Base-by-base conservation (phyloP, 2,888 invertebrate species). In the Spodoptera littoralis region DNA sequence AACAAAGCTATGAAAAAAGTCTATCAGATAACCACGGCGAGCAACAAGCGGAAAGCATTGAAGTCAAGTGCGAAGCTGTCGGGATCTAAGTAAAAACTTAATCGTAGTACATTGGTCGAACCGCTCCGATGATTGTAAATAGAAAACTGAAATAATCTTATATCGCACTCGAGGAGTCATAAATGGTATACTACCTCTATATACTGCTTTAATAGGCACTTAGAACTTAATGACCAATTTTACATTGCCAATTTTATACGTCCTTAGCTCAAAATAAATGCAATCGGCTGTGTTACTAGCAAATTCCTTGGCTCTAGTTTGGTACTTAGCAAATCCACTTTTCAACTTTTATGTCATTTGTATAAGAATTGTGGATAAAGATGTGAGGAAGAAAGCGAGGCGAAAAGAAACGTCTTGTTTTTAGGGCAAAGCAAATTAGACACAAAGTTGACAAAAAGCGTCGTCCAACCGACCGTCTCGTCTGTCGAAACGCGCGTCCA, bases 391-490 rank as follows among this genome's bases (percentile, higher is more conserved):
- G 75, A 83, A 84, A 84, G 79, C 66, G 73, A 74, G 64, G 72
- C 78, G 77, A 84, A 84, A 83, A 73, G 65, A 70, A 71, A 72
- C 61, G 61, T 67, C 61, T 70, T 74, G 80, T 83, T 82, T 84
- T 86, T 84, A 83, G 87, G 85, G 82, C 90, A 84, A 82, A 88
- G 84, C 84, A 86, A 90, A 92, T 91, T 90, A 91, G 87, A 89
- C 84, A 86, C 88, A 87, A 83, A 88, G 88, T 88, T 90, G 89
- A 91, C 92, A 92, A 92, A 92, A 91, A 90, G 84, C 75, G 65
- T 59, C 65, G 56, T 48, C 56, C 66, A 65, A 65, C 67, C 76
- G 77, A 76, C 63, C 70, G 73, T 79, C 80, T 80, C 70, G 73
- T 79, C 80, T 80, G 71, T 73, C 79, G 72, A 81, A 83, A 81